Conservation (phyloP, 1,140 invertebrate species). For the Hypsibius dujardini region DNA sequence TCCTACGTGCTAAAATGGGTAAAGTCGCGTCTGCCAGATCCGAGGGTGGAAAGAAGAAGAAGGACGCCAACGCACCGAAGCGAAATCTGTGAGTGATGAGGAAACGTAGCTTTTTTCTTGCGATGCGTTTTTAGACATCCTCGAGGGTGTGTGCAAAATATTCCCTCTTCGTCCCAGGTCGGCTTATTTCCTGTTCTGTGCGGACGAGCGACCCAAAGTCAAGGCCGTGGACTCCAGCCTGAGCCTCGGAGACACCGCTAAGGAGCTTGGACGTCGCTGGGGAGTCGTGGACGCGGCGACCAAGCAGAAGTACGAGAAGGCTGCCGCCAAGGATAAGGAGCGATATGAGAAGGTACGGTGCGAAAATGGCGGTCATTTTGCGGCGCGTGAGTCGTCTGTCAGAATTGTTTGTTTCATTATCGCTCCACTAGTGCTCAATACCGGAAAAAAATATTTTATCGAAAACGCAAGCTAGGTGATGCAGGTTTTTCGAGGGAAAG, state of each 20-base stretch:
- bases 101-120: neutral
- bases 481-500: no score
- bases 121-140: neutral
- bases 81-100: constrained; percentile 33
- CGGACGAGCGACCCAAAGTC: constrained; percentile 37
- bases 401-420: no score
- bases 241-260: constrained; percentile 39
- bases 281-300: constrained; percentile 28
- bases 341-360: constrained; percentile 32
- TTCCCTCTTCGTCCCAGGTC: constrained; percentile 31
- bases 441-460: no score
- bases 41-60: constrained; percentile 24
- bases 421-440: no score
- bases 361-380: neutral
- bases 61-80: constrained; percentile 41
- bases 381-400: no score
- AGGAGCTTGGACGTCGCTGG: constrained; percentile 40
- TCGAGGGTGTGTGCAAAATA: neutral
- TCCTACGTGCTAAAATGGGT: neutral
- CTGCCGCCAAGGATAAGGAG: constrained; percentile 32
- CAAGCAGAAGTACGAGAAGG: constrained; percentile 31
- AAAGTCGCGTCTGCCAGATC: neutral
- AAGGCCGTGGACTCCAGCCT: constrained; percentile 33
- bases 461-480: no score
- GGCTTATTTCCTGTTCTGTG: constrained; percentile 42